Conservation (phyloP, 2,888 invertebrate genomes). For the Lathronympha strigana region DNA sequence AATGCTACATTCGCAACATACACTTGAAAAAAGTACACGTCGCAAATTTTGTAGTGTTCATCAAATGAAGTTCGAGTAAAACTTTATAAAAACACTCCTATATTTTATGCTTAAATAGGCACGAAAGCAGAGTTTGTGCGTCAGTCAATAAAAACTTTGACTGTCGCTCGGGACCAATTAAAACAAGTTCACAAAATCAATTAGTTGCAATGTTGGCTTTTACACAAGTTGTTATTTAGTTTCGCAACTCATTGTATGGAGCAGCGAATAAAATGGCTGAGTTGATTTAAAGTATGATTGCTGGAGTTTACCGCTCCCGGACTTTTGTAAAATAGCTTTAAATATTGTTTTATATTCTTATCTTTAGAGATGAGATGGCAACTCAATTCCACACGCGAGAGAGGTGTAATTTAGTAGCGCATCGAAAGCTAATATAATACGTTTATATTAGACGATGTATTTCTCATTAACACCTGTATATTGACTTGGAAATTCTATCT, state of each 20-base stretch:
- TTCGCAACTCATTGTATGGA: conserved; percentile 63
- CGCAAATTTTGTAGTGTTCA: too few species aligned
- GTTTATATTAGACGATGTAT: too few species aligned
- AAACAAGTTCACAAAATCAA: conserved; percentile 74
- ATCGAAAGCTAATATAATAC: too few species aligned
- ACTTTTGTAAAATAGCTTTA: conserved; percentile 2
- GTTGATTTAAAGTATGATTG: conserved; percentile 40
- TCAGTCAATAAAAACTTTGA: conserved; percentile 66
- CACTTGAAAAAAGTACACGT: too few species aligned
- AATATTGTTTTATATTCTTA: conserved; percentile 22
- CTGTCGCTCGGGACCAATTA: conserved; percentile 65
- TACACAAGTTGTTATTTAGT: conserved; percentile 72
- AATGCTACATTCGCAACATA: too few species aligned
- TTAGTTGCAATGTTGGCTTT: conserved; percentile 72
- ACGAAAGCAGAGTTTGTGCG: conserved; percentile 58
- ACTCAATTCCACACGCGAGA: too few species aligned
- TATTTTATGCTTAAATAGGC: conserved; percentile 46
- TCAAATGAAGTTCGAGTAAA: background rate
- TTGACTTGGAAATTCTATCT: too few species aligned
- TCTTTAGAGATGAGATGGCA: too few species aligned
- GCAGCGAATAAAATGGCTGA: conserved; percentile 38
- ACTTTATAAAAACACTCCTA: background rate
- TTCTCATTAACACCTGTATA: too few species aligned
- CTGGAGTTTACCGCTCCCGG: conserved; percentile 28
- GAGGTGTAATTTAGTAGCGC: too few species aligned